Percentiles rank a stretch among this genome's conserved stretches.
These are phyloP conservation scores for Hirudo medicinalis DNA, from an alignment of 1,140 invertebrate species.

Conservation along the genomic window DNA sequence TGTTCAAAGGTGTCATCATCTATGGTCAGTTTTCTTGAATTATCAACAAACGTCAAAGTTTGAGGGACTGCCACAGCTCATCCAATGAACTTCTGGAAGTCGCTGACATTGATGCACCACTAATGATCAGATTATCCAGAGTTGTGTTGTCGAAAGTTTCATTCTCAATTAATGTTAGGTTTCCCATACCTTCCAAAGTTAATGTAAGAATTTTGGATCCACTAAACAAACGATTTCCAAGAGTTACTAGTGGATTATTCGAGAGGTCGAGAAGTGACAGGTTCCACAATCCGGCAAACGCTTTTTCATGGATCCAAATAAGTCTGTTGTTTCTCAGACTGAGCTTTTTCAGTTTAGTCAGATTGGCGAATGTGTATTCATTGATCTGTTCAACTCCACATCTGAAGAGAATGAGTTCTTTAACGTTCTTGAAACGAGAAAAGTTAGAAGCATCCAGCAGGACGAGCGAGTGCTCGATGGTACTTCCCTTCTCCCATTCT, in stretches of 20 bases:
- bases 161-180: background rate
- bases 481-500: conserved; percentile 3
- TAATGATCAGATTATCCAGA: background rate
- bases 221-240: conserved; percentile 6
- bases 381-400: background rate
- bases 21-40: background rate
- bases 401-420: background rate
- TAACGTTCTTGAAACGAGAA: background rate
- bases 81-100: background rate
- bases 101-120: background rate
- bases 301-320: background rate
- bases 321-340: background rate
- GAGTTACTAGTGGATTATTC: background rate
- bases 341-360: background rate
- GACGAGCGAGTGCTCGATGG: background rate
- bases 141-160: background rate
- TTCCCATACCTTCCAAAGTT: background rate
- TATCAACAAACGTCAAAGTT: background rate
- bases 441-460: background rate
- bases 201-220: background rate
- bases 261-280: background rate
- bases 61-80: background rate
- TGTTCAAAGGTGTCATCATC: background rate
- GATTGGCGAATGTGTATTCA: background rate
- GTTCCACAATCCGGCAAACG: background rate